phyloP scores from a whole-genome alignment of 2,113 vertebrate genomes.

The Nerophis lumbriciformis region DNA sequence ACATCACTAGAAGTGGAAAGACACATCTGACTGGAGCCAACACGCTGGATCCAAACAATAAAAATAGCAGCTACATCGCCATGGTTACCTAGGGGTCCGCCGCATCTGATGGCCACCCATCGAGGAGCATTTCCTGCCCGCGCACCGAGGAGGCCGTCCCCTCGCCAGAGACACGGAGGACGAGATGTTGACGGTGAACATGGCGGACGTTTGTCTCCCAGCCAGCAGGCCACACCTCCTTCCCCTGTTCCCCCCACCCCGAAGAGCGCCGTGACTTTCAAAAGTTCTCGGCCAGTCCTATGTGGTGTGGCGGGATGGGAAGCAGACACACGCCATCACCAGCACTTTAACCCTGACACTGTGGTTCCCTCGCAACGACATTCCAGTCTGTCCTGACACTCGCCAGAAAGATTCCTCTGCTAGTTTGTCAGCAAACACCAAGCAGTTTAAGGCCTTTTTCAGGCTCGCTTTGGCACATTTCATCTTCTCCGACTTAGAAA shows the following conservation, averaged over 20 bases:
- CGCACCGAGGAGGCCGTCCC: slow-evolving; percentile 40
- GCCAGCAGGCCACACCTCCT: not conserved
- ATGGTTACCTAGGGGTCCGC: slow-evolving; percentile 63
- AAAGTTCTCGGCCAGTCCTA: slow-evolving; percentile 37
- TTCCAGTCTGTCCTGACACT: no score
- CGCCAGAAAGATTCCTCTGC: no score
- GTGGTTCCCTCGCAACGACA: no score
- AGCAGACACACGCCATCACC: slow-evolving; percentile 47
- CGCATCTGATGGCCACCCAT: slow-evolving; percentile 49
- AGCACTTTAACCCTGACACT: slow-evolving; percentile 2
- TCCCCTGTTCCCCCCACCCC: slow-evolving; percentile 6
- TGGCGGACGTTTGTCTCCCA: slow-evolving; percentile 32
- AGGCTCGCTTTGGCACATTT: no score
- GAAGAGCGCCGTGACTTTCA: slow-evolving; percentile 27
- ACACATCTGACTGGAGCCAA: no score
- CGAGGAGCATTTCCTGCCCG: slow-evolving; percentile 53
- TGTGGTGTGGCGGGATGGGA: slow-evolving; percentile 62
- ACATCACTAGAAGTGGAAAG: no score
- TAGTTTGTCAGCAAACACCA: no score
- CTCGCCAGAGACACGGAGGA: slow-evolving; percentile 70
- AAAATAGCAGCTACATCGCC: slow-evolving; percentile 31
- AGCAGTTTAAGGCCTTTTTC: no score
- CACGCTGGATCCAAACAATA: no score
- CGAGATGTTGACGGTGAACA: slow-evolving; percentile 79
- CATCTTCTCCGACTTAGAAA: no score